Evolutionary conservation across 2,113 vertebrate species (phyloP), one percentile per base, ranked within the genome.

Genomic region (Burhinus bistriatus): DNA sequence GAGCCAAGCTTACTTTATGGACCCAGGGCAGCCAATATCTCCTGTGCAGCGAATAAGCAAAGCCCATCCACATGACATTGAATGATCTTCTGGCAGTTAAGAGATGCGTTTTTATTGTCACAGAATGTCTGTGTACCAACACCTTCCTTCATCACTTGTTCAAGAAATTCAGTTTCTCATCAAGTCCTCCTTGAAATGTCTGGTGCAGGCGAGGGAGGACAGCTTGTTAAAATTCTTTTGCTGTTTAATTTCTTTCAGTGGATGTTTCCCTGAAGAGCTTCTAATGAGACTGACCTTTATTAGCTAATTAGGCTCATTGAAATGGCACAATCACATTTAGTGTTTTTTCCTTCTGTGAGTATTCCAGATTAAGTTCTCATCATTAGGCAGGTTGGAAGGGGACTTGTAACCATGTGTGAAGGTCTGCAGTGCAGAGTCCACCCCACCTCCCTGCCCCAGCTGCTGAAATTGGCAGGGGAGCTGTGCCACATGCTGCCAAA

Each of bases 201-300:
- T 76, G 78, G 44, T 78, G 40, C 62, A 83, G 75, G 68, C 9
- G 2, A 95, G 75, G 86, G 54, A 95, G 86, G 80, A 91, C 61
- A 91, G 65, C 30, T 65, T 91, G 91, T 91, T 96, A 91, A 94
- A 91, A 90, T 70, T 83, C n/a, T 85, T 81, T 45, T 87, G 18
- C 69, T 62, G 38, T 78, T 73, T 69, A 65, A 44, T 94, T 93
- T 95, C 58, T 91, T 95, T 90, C 90, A 87, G 57, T 90, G 71
- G 57, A 45, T 92, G 68, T 66, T 95, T 94, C 84, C 85, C 93
- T 87, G 92, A 97, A 96, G 94, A 97, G 72, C 76, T 94, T 92
- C 88, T 97, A 97, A 97, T 96, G 90, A 97, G 96, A 62, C 76
- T 97, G 97, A 98, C 97, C 95, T 97, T 97, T 96, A 94, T 88